Evolutionary conservation across 2,113 vertebrate genomes (phyloP).

Genomic region (Thermophis baileyi): DNA sequence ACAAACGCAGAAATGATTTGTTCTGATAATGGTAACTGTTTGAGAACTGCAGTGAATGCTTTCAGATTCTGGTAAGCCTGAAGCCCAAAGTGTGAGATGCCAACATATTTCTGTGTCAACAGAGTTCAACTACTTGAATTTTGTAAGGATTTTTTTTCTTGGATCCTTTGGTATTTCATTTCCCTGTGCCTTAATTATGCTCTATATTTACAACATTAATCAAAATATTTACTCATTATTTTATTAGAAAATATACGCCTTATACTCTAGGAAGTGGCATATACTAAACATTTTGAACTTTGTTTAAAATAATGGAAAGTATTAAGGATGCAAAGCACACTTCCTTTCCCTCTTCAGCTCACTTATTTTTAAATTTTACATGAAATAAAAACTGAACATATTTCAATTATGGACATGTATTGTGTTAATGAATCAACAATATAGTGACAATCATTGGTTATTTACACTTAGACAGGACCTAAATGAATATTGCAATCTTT

Average conservation of each 20-base stretch:
- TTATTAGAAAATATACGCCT: slow-evolving; percentile 62
- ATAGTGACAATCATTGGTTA: slow-evolving; percentile 40
- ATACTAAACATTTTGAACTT: slow-evolving; percentile 62
- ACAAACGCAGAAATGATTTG: slow-evolving; percentile 1
- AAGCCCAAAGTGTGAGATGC: background rate
- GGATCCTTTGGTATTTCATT: slow-evolving; percentile 64
- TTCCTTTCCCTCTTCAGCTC: slow-evolving; percentile 27
- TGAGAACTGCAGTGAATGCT: background rate
- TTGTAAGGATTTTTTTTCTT: slow-evolving; percentile 48
- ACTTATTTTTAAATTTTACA: slow-evolving; percentile 46
- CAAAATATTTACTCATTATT: slow-evolving; percentile 54
- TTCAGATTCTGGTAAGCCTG: background rate
- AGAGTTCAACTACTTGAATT: slow-evolving; percentile 62
- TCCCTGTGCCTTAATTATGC: slow-evolving; percentile 65
- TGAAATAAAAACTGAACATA: slow-evolving; percentile 41
- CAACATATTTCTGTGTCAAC: background rate
- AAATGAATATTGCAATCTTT: background rate
- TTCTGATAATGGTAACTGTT: slow-evolving; percentile 7
- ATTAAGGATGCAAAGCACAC: slow-evolving; percentile 37
- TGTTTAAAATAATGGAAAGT: slow-evolving; percentile 57
- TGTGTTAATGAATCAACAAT: slow-evolving; percentile 49
- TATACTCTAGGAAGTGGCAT: slow-evolving; percentile 61
- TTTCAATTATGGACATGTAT: slow-evolving; percentile 45
- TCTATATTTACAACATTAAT: slow-evolving; percentile 53
- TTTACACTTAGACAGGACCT: background rate